Conservation (phyloP, 2,113 vertebrate species). For the Beaufortia kweichowensis region DNA sequence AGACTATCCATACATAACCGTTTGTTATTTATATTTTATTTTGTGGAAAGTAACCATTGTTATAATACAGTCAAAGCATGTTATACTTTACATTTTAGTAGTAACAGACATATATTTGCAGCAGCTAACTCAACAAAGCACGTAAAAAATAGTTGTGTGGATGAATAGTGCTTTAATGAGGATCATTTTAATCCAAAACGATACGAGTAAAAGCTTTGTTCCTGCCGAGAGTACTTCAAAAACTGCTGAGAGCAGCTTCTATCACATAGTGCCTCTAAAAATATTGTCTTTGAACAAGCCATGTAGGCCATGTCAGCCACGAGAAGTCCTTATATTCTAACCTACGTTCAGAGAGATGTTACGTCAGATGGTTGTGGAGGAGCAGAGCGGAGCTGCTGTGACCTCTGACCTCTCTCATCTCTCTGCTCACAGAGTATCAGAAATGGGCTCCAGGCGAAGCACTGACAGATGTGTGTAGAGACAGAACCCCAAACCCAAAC, state of each 20-base stretch:
- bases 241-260: slow-evolving; percentile 59
- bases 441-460: slow-evolving; percentile 15
- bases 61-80: neutral
- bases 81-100: neutral
- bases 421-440: neutral
- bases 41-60: no score
- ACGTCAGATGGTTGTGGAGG: slow-evolving; percentile 42
- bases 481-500: slow-evolving; percentile 8
- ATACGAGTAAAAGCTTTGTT: slow-evolving; percentile 68
- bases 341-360: slow-evolving; percentile 47
- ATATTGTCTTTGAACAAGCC: slow-evolving; percentile 59
- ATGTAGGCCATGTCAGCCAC: slow-evolving; percentile 40
- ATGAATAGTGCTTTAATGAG: slow-evolving; percentile 66
- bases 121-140: slow-evolving; percentile 22
- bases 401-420: slow-evolving; percentile 29
- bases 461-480: slow-evolving; percentile 16
- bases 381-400: no score
- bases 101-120: neutral
- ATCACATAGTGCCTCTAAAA: slow-evolving; percentile 62
- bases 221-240: slow-evolving; percentile 72
- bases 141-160: slow-evolving; percentile 48
- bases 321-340: slow-evolving; percentile 41
- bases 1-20: no score
- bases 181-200: slow-evolving; percentile 69
- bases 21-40: no score